These are phyloP conservation scores for Pangasianodon hypophthalmus DNA, from an alignment of 2,113 vertebrate species.

Conservation along the genomic window DNA sequence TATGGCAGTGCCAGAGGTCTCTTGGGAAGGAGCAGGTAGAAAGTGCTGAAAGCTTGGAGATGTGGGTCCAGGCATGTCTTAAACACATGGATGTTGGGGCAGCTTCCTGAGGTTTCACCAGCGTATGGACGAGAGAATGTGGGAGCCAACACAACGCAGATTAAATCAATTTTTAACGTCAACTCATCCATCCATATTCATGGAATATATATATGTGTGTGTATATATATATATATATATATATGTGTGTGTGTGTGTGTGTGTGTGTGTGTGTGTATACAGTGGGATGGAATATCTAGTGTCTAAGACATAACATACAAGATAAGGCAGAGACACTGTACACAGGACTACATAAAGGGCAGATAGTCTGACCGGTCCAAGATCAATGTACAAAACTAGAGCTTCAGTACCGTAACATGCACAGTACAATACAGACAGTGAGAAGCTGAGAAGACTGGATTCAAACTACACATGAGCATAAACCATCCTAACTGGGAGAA, in stretches of 20 bases:
- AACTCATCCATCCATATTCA: not conserved
- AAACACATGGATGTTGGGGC: constrained; percentile 1
- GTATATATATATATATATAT: too few species aligned
- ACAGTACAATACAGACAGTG: not conserved
- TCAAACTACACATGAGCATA: not conserved
- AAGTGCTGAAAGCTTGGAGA: constrained; percentile 43
- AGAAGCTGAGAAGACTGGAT: not conserved
- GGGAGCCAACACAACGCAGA: not conserved
- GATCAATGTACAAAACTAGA: not conserved
- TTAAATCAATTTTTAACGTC: not conserved
- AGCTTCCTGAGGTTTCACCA: not conserved
- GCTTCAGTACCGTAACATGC: not conserved
- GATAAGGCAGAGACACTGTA: not conserved
- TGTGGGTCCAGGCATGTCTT: constrained; percentile 11
- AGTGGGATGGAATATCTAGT: not conserved
- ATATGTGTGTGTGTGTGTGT: not conserved
- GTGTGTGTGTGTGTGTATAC: not conserved
- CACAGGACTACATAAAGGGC: not conserved
- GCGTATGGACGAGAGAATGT: not conserved
- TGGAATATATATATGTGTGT: too few species aligned
- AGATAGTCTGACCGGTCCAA: not conserved
- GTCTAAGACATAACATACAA: not conserved
- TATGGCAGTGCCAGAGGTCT: not conserved
- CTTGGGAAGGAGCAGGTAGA: constrained; percentile 16
- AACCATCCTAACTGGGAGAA: not conserved